A percentile compares a stretch with the other conserved stretches of the same genome.
Conservation (phyloP, 2,888 invertebrate species). For the Chalcosyrphus nemorum region DNA sequence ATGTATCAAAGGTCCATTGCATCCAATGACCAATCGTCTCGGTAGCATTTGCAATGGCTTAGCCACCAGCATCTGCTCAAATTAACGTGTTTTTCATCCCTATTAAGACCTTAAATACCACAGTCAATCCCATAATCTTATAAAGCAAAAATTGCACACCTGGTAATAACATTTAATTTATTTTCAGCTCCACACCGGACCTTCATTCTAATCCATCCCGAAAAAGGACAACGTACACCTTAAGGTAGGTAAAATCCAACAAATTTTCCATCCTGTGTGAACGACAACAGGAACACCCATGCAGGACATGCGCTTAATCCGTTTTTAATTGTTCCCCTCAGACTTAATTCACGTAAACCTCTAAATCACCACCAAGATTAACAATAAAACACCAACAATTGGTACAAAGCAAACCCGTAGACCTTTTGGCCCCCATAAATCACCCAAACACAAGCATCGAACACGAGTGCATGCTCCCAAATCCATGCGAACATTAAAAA, state of each 20-base stretch:
- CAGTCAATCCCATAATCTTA: conserved; percentile 45
- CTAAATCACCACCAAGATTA: conserved; percentile 59
- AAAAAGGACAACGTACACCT: conserved; percentile 61
- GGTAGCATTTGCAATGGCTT: background rate
- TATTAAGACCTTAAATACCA: conserved; percentile 1
- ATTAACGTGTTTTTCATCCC: background rate
- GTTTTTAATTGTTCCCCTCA: conserved; percentile 61
- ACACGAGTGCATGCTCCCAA: too few relatives aligned
- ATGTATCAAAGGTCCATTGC: too few relatives aligned
- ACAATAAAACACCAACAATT: conserved; percentile 34
- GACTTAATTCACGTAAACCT: conserved; percentile 34
- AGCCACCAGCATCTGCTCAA: background rate
- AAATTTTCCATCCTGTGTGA: background rate
- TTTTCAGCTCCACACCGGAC: conserved; percentile 58
- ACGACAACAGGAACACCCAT: conserved; percentile 11
- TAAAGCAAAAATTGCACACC: conserved; percentile 60
- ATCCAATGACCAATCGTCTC: too few relatives aligned
- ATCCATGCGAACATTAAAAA: conserved; percentile 10
- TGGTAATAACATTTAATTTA: conserved; percentile 63
- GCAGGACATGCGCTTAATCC: conserved; percentile 54
- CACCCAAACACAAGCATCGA: conserved; percentile 25
- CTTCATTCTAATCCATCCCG: conserved; percentile 41
- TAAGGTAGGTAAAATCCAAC: conserved; percentile 48
- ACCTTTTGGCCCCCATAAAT: conserved; percentile 33
- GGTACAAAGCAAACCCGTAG: background rate